These are phyloP conservation scores for Balaeniceps rex DNA, from an alignment of 2,113 vertebrate genomes.

Conservation along the genomic window DNA sequence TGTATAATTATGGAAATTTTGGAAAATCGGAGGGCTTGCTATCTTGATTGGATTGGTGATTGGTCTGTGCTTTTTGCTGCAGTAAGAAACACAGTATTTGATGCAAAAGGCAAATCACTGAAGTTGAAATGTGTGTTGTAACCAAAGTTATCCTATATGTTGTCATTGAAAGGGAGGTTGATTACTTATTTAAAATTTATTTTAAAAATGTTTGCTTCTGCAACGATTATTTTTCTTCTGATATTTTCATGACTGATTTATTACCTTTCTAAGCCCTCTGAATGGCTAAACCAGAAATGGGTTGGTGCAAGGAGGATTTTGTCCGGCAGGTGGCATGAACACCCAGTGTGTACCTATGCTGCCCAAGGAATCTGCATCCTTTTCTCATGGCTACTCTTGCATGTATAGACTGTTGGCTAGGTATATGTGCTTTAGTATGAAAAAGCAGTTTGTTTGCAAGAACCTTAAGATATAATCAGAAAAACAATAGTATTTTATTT, in stretches of 20 bases:
- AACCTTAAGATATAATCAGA: neutral
- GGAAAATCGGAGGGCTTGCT: neutral
- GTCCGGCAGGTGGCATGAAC: slow-evolving; percentile 45
- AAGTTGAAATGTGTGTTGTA: neutral
- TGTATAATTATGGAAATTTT: neutral
- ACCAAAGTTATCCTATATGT: neutral
- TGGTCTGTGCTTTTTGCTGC: neutral
- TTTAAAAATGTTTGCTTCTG: neutral
- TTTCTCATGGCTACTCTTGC: neutral
- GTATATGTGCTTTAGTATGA: neutral
- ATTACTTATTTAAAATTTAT: neutral
- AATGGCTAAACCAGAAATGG: no score
- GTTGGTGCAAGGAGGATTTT: neutral
- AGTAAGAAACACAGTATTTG: neutral
- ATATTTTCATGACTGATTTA: neutral
- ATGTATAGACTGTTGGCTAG: neutral
- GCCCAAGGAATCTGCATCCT: neutral
- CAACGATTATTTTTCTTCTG: neutral
- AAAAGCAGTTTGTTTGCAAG: neutral
- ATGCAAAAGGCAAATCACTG: neutral
- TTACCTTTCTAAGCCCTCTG: neutral
- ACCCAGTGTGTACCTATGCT: neutral
- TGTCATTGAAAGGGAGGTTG: neutral
- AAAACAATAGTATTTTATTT: neutral
- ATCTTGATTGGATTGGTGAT: neutral